Conservation (phyloP, 2,888 invertebrate genomes). For the Dastarcus helophoroides region DNA sequence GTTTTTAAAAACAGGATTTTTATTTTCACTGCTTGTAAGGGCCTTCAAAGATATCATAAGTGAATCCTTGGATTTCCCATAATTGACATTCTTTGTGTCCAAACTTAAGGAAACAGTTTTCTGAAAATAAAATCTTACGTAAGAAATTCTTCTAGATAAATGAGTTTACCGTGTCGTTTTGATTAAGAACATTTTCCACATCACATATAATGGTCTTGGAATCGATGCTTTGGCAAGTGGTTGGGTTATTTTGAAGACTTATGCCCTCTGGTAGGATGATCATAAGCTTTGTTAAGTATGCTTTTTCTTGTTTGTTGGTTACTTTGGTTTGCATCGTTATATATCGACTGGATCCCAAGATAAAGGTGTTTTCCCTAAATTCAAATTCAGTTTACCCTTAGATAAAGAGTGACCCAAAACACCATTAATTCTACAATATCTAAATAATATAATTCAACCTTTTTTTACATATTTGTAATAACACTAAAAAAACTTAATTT, state of each 20-base stretch:
- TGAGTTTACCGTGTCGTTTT: constrained; percentile 14
- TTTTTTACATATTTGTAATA: neutral
- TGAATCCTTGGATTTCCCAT: constrained; percentile 14
- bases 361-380: constrained; percentile 21
- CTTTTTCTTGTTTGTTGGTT: constrained; percentile 38
- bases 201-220: constrained; percentile 23
- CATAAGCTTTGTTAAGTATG: constrained; percentile 38
- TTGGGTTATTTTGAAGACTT: constrained; percentile 21
- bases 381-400: no score
- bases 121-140: constrained; percentile 15
- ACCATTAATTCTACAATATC: constrained; percentile 1
- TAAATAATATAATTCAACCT: neutral
- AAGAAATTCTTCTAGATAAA: neutral
- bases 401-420: no score
- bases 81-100: constrained; percentile 26
- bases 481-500: no score
- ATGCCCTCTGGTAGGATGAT: constrained; percentile 35
- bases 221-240: constrained; percentile 19
- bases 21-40: constrained; percentile 32
- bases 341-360: constrained; percentile 29
- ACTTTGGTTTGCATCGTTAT: constrained; percentile 28
- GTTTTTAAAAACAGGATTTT: constrained; percentile 18
- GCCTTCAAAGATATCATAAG: constrained; percentile 24
- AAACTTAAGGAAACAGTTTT: constrained; percentile 22
- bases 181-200: constrained; percentile 27